Percentiles rank a stretch among this genome's conserved stretches.
These are phyloP conservation scores for Chrysina gloriosa DNA, from an alignment of 2,888 invertebrate species.

Conservation along the genomic window DNA sequence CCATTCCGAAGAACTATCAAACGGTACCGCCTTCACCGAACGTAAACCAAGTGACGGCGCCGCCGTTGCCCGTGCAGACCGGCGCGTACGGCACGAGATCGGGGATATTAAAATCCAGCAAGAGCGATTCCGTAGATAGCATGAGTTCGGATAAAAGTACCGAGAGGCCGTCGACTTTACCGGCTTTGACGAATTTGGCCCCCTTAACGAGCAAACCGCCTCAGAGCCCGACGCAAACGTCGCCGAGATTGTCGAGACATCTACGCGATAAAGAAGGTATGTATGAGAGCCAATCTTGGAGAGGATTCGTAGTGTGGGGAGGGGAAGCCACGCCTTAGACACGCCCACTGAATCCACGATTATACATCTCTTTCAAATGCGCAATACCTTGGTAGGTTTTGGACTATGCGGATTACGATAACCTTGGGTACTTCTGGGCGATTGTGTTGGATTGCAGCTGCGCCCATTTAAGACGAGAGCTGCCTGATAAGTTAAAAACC, in stretches of 20 bases:
- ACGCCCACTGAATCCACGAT: no score
- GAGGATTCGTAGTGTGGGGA: background rate
- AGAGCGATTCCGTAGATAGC: constrained; percentile 51
- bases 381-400: no score
- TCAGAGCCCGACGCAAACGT: constrained; percentile 73
- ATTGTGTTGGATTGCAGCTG: no score
- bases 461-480: no score
- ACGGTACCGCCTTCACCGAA: constrained; percentile 66
- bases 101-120: constrained; percentile 44
- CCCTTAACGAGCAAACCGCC: constrained; percentile 70
- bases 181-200: constrained; percentile 54
- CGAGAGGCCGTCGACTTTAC: constrained; percentile 53
- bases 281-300: background rate
- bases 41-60: constrained; percentile 34
- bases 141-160: constrained; percentile 47
- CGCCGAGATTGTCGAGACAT: constrained; percentile 66
- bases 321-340: no score
- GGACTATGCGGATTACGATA: no score
- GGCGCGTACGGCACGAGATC: constrained; percentile 26
- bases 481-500: no score
- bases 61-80: constrained; percentile 43
- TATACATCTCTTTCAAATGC: no score
- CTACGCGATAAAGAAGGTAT: constrained; percentile 49
- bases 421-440: no score
- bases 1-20: constrained; percentile 58